phyloP scores from a whole-genome alignment of 2,113 vertebrate genomes.

The Tenrec ecaudatus region DNA sequence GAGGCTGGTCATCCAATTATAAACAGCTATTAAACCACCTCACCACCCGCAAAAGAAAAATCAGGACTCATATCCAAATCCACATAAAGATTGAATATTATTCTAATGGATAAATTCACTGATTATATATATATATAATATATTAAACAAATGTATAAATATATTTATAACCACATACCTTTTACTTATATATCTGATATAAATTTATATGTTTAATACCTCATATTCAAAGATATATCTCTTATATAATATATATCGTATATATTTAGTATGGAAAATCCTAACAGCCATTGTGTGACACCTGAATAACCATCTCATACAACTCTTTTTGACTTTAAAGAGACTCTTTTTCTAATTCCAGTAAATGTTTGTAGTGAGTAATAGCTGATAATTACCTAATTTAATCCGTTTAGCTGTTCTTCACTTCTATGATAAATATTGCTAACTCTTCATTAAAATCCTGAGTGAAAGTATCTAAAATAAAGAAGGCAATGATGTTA shows the following conservation, averaged over 20 bases:
- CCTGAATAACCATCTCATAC: neutral
- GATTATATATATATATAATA: neutral
- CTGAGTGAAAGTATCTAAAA: conserved; percentile 25
- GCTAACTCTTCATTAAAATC: conserved; percentile 38
- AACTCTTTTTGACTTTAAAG: neutral
- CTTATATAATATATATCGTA: too few relatives aligned
- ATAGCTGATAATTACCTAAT: conserved; percentile 58
- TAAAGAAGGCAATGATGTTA: conserved; percentile 43
- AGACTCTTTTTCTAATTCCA: conserved; percentile 45
- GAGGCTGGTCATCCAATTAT: neutral
- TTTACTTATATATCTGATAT: too few relatives aligned
- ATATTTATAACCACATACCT: too few relatives aligned
- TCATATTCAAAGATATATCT: too few relatives aligned
- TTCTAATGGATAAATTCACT: conserved; percentile 19
- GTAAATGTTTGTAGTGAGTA: conserved; percentile 39
- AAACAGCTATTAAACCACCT: neutral
- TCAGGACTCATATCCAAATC: conserved; percentile 26
- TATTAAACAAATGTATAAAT: neutral
- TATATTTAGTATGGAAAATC: conserved; percentile 16
- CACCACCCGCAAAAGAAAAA: neutral
- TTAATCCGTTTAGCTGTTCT: conserved; percentile 66
- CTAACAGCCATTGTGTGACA: neutral
- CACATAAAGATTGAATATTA: neutral
- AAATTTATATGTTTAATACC: too few relatives aligned
- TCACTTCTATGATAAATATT: conserved; percentile 29